Evolutionary conservation across 2,797 vertebrate species (phyloP).

Genomic region (Tenualosa ilisha): DNA sequence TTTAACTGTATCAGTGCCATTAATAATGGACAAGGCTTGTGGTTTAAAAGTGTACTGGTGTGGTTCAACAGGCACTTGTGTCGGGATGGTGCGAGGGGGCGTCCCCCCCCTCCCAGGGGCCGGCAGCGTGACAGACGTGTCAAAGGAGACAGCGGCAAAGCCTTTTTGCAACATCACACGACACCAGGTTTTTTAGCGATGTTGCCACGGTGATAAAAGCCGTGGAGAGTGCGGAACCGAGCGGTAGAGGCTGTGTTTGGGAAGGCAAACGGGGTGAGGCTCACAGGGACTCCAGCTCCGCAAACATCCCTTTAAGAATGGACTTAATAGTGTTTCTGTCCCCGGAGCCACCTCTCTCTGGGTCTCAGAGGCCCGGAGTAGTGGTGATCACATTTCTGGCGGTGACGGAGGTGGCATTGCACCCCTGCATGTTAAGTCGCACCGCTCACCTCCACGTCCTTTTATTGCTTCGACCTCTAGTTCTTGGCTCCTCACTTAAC

Average conservation of each 20-base stretch:
- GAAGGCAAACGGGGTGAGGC: slow-evolving; percentile 9
- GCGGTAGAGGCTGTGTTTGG: slow-evolving; percentile 45
- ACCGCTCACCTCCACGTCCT: slow-evolving; percentile 66
- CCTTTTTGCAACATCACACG: slow-evolving; percentile 89
- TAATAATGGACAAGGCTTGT: slow-evolving; percentile 82
- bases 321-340: slow-evolving; percentile 71
- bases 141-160: slow-evolving; percentile 65
- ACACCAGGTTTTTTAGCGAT: slow-evolving; percentile 80
- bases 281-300: slow-evolving; percentile 43
- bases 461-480: slow-evolving; percentile 70
- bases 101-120: neutral
- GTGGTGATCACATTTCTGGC: slow-evolving; percentile 70
- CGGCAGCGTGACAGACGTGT: slow-evolving; percentile 61
- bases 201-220: slow-evolving; percentile 89
- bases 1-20: slow-evolving; percentile 69
- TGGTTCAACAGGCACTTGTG: slow-evolving; percentile 69
- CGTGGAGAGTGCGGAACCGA: slow-evolving; percentile 55
- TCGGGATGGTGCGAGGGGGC: slow-evolving; percentile 33
- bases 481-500: slow-evolving; percentile 70
- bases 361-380: slow-evolving; percentile 42
- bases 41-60: slow-evolving; percentile 77
- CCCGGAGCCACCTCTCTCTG: slow-evolving; percentile 53
- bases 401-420: slow-evolving; percentile 53
- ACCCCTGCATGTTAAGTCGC: slow-evolving; percentile 61
- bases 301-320: slow-evolving; percentile 64